These are phyloP conservation scores for Strongylocentrotus purpuratus DNA, from an alignment of 35 echinoderm and acorn worm species.

Conservation along the genomic window DNA sequence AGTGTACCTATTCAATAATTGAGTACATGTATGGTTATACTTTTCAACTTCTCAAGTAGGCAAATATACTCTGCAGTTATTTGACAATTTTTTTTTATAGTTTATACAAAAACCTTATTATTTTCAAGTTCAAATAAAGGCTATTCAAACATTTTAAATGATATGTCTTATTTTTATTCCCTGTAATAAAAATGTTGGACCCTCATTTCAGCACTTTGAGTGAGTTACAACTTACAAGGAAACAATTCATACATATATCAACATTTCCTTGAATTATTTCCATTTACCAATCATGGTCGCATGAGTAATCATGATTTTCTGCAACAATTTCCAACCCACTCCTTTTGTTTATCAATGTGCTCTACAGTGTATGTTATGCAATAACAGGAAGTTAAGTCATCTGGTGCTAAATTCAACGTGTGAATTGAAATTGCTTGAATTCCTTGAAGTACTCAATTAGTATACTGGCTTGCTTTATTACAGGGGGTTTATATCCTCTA, in stretches of 20 bases:
- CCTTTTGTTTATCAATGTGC: conserved; percentile 2
- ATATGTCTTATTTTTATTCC: too few relatives aligned
- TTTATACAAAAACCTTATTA: too few relatives aligned
- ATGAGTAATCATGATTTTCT: conserved; percentile 5
- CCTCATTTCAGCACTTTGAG: too few relatives aligned
- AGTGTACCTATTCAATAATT: not conserved
- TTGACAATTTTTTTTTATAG: not conserved
- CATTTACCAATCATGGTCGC: not conserved
- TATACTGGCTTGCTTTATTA: not conserved
- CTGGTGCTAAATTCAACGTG: not conserved
- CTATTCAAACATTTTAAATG: too few relatives aligned
- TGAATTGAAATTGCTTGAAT: conserved; percentile 34
- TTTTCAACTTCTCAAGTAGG: not conserved
- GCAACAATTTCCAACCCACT: not conserved
- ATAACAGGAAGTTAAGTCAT: conserved; percentile 18
- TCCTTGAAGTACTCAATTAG: conserved; percentile 34
- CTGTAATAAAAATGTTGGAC: too few relatives aligned
- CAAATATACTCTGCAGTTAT: not conserved
- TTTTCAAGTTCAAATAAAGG: too few relatives aligned
- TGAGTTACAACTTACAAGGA: too few relatives aligned
- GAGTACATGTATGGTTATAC: not conserved
- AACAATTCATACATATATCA: not conserved
- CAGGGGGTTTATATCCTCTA: not conserved
- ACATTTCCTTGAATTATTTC: not conserved
- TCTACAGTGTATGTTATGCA: not conserved